Evolutionary conservation across 2,888 invertebrate genomes (phyloP).

Genomic region (Unio delphinus): DNA sequence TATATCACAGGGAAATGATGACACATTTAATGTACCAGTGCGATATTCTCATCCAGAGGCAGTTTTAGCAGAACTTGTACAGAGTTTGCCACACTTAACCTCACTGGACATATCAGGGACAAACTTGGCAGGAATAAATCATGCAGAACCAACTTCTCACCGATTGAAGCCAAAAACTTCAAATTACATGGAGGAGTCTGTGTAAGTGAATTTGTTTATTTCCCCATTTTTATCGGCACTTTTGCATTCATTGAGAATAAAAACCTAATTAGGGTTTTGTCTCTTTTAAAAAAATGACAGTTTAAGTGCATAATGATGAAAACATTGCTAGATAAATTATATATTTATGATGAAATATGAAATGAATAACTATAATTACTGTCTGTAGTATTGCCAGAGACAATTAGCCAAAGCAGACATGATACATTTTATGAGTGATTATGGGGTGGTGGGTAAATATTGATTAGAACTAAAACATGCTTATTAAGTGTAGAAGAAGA

Average conservation of each 20-base stretch:
- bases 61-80: conserved; percentile 81
- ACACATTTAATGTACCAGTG: conserved; percentile 74
- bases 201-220: neutral
- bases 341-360: too few species aligned
- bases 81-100: conserved; percentile 81
- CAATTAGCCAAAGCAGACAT: too few species aligned
- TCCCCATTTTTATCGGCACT: neutral
- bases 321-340: too few species aligned
- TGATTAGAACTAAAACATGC: too few species aligned
- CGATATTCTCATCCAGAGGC: conserved; percentile 82
- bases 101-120: conserved; percentile 96
- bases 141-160: conserved; percentile 29
- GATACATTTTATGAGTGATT: too few species aligned
- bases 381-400: too few species aligned
- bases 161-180: conserved; percentile 19
- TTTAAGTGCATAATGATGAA: too few species aligned
- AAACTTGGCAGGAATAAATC: conserved; percentile 85
- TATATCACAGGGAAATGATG: conserved; percentile 78
- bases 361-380: too few species aligned
- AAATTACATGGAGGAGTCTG: conserved; percentile 16
- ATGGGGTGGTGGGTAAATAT: too few species aligned
- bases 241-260: neutral
- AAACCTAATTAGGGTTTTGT: too few species aligned
- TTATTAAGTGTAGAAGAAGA: too few species aligned
- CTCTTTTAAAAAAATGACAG: too few species aligned